Conservation (phyloP, 2,888 invertebrate genomes). For the Eubasilissa splendida region DNA sequence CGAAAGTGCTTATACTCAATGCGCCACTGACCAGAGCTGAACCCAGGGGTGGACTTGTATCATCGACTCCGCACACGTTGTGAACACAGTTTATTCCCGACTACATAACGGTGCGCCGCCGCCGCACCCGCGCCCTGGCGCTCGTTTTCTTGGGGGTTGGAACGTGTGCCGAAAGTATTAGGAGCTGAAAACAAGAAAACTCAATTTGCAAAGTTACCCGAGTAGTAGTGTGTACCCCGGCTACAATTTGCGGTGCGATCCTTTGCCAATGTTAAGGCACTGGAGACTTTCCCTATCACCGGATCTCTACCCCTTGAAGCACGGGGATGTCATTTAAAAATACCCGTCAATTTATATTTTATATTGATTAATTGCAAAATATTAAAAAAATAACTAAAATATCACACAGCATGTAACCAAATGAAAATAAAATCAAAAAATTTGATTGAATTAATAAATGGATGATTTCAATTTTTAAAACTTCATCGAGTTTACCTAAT, state of each 20-base stretch:
- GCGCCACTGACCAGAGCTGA: background rate
- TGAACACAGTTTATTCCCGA: slow-evolving; percentile 22
- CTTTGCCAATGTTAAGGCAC: slow-evolving; percentile 36
- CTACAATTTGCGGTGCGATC: slow-evolving; percentile 51
- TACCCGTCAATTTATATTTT: too few species aligned
- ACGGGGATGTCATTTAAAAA: background rate
- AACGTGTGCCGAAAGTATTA: slow-evolving; percentile 58
- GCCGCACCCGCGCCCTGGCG: background rate
- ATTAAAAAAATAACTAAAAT: too few species aligned
- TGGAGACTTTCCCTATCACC: slow-evolving; percentile 37
- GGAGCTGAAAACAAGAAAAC: slow-evolving; percentile 58
- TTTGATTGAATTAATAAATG: too few species aligned
- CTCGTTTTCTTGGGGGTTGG: slow-evolving; percentile 12
- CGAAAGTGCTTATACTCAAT: too few species aligned
- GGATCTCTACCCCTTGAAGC: slow-evolving; percentile 11
- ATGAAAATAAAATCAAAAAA: too few species aligned
- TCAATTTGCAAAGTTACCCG: slow-evolving; percentile 57
- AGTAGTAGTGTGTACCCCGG: slow-evolving; percentile 39
- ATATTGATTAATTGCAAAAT: too few species aligned
- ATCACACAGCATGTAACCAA: too few species aligned
- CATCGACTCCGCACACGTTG: slow-evolving; percentile 2
- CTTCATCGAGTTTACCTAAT: too few species aligned
- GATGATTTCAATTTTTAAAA: too few species aligned
- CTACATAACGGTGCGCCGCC: background rate
- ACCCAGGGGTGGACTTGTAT: slow-evolving; percentile 8